Evolutionary conservation across 2,888 invertebrate species (phyloP), one percentile per base, ranked within the genome.

Genomic region (Drosophila multiciliata): DNA sequence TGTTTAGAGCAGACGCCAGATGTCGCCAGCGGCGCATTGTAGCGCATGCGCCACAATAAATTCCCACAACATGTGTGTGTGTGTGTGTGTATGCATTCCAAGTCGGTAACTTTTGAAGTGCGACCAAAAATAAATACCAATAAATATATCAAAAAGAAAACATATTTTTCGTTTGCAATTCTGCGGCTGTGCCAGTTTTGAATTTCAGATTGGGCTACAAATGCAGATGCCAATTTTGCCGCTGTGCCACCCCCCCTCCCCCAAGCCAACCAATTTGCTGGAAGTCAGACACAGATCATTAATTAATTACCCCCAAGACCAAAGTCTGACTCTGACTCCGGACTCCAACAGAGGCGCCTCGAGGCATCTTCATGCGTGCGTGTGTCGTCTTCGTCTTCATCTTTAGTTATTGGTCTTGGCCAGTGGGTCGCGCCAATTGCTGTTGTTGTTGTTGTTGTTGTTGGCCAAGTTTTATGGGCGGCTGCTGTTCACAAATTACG

Each of bases 241-340:
- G 60, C 81, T 72, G 64, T 80, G 80, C 74, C 78, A 70, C 71
- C 63, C 50, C 26, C 26, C 11, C 66, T 53, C 54, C 54, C 1
- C 0, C 29, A 6, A 29, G 29, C 66, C 20, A 20, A 42, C 45
- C 74, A 84, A 81, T 82, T 86, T 75, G 72, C 68, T 64, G 86
- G 80, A 84, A 75, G 83, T 76, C 84, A 80, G 83, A 78, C 81
- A 79, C 86, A 78, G 84, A 84, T 87, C 87, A 87, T 87, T 88
- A 87, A 87, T 87, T 87, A 88, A 87, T 88, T 84, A 84, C 70
- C 73, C 71, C 70, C 73, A 17, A 58, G 15, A 45, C 49, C 61
- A 35, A 49, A 35, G 65, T 63, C 45, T 17, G 35, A 23, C 33
- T 60, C 29, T 4, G 45, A 45, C 45, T 45, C 8, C 45, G 45